Evolutionary conservation across 1,140 invertebrate genomes (phyloP), one percentile per base, ranked within the genome.

Genomic region (Bilobella aurantiaca): DNA sequence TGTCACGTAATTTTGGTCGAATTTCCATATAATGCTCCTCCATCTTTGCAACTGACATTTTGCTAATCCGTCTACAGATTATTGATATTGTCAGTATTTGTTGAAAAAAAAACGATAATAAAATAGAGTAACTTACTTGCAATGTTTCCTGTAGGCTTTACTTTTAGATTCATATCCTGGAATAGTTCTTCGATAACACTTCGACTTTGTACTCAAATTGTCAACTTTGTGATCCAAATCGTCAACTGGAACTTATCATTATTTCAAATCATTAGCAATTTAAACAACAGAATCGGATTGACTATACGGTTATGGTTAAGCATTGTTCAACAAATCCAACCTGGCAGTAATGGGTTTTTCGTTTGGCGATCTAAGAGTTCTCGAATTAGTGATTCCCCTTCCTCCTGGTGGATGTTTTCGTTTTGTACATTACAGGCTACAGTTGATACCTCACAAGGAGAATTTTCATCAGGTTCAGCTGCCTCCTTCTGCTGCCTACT

Each of bases 141-240:
- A 66, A 46, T 69, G 61, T 8, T 61, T 64, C 53, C 66, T 69
- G 27, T 66, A 69, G 12, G 62, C 12, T 21, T 32, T 21, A 47
- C 68, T 69, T 31, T 69, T 69, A n/a, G 60, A 58, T 32, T 32
- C 27, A 31, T 69, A 69, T n/a, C 58, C 42, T 2, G 64, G 64
- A n/a, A 66, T 30, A 34, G 66, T 34, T 21, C 61, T 66, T 0
- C 62, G n/a, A 56, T 63, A 63, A 49, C 64, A 69, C 1, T 31
- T 21, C 23, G 64, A 66, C 37, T 64, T 18, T 53, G 67, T 64
- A 21, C 62, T 65, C 2, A 70, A n/a, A n/a, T n/a, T n/a, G n/a
- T n/a, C n/a, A n/a, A n/a, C n/a, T n/a, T n/a, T n/a, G n/a, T n/a
- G 29, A 46, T 67, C 62, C 64, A 64, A 68, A 23, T 68, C 66